Percentiles rank a stretch among this genome's conserved stretches.
Conservation (phyloP, 2,888 invertebrate genomes). For the Epirrhoe tristata region DNA sequence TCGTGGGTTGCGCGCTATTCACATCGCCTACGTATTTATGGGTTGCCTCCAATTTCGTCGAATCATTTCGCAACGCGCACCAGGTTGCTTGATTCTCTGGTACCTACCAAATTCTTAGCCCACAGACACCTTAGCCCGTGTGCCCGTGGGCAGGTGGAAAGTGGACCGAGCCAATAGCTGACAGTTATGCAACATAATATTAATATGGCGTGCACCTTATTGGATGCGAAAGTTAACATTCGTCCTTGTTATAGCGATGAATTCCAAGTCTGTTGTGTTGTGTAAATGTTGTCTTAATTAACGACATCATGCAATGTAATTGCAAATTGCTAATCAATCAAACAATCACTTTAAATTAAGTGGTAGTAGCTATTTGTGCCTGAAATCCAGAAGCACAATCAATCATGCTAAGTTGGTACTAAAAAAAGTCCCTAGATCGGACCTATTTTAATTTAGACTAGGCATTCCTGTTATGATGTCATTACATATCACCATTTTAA, state of each 20-base stretch:
- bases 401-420: no score
- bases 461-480: no score
- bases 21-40: conserved; percentile 64
- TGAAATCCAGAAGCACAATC: no score
- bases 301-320: neutral
- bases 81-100: conserved; percentile 55
- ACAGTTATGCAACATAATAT: conserved; percentile 70
- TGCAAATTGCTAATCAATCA: neutral
- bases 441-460: no score
- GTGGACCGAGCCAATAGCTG: conserved; percentile 64
- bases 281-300: conserved; percentile 29
- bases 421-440: no score
- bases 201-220: conserved; percentile 72
- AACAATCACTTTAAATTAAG: neutral
- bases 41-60: conserved; percentile 58
- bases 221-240: conserved; percentile 67
- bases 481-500: no score
- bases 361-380: no score
- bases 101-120: conserved; percentile 78
- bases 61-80: conserved; percentile 71
- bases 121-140: conserved; percentile 67
- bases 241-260: conserved; percentile 58
- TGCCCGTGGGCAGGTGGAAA: conserved; percentile 80
- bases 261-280: conserved; percentile 40
- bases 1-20: conserved; percentile 62